Percentiles rank a stretch among this genome's conserved stretches.
Conservation (phyloP, 2,797 vertebrate genomes). For the Argya squamiceps region DNA sequence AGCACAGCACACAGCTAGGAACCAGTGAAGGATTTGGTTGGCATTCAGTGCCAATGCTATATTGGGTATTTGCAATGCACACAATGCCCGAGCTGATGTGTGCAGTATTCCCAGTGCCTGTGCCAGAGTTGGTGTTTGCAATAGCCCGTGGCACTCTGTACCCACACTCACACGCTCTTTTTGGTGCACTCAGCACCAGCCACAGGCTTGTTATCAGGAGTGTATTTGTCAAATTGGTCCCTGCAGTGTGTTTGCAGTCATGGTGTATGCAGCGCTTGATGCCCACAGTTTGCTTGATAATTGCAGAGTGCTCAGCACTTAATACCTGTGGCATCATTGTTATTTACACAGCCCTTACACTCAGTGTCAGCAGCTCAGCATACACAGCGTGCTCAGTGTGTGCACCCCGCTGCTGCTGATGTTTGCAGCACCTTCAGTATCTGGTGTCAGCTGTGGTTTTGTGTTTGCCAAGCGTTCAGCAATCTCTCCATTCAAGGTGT, state of each 20-base stretch:
- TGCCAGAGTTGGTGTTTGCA: neutral
- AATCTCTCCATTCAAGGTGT: neutral
- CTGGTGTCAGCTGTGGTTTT: neutral
- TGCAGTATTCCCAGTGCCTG: neutral
- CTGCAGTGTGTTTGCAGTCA: conserved; percentile 23
- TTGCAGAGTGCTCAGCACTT: conserved; percentile 51
- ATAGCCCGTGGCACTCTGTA: neutral
- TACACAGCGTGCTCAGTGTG: accelerated
- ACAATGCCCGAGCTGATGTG: neutral
- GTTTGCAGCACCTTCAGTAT: neutral
- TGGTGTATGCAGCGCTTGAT: neutral
- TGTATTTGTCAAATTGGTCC: conserved; percentile 47
- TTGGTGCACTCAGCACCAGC: neutral
- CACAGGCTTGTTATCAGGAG: neutral
- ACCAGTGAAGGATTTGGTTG: neutral
- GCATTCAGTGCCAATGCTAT: neutral
- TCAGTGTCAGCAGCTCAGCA: neutral
- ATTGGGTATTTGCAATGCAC: neutral
- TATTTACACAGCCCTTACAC: neutral
- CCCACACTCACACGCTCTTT: neutral
- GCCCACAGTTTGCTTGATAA: conserved; percentile 46
- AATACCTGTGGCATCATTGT: conserved; percentile 54
- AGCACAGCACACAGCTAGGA: neutral
- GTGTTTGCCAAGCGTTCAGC: neutral
- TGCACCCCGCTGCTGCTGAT: accelerated